phyloP scores from a whole-genome alignment of 1,140 invertebrate genomes.

The Camponotus pennsylvanicus region DNA sequence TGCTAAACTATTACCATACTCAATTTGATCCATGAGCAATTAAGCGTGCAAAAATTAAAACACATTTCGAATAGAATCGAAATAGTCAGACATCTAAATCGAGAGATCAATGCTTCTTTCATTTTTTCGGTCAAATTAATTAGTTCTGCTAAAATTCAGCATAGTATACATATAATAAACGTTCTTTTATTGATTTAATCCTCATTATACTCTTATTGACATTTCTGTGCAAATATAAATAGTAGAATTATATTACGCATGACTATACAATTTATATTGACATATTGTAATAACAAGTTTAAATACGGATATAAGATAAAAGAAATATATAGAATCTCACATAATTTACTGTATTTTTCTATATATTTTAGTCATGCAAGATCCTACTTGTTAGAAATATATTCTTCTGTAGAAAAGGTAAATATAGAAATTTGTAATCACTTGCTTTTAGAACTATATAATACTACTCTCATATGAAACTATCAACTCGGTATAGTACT shows the following conservation, averaged over 20 bases:
- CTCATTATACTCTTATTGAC: too few relatives aligned
- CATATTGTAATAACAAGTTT: background rate
- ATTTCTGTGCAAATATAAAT: background rate
- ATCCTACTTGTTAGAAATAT: background rate
- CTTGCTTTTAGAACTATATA: background rate
- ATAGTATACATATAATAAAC: background rate
- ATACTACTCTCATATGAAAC: background rate
- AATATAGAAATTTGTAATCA: background rate
- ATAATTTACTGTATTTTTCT: background rate
- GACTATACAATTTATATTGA: background rate
- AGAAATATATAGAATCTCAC: background rate
- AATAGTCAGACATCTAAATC: background rate
- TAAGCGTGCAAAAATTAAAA: background rate
- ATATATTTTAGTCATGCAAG: background rate
- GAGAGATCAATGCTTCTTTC: background rate
- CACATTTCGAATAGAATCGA: background rate
- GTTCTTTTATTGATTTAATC: background rate
- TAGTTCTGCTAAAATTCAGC: background rate
- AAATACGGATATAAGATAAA: background rate
- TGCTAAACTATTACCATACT: background rate
- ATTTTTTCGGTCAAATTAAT: constrained; percentile 21
- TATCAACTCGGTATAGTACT: background rate
- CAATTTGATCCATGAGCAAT: constrained; percentile 12
- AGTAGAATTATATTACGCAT: too few relatives aligned
- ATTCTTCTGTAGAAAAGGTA: background rate